Evolutionary conservation across 2,888 invertebrate genomes (phyloP), one percentile per base, ranked within the genome.

Genomic region (Diloba caeruleocephala): DNA sequence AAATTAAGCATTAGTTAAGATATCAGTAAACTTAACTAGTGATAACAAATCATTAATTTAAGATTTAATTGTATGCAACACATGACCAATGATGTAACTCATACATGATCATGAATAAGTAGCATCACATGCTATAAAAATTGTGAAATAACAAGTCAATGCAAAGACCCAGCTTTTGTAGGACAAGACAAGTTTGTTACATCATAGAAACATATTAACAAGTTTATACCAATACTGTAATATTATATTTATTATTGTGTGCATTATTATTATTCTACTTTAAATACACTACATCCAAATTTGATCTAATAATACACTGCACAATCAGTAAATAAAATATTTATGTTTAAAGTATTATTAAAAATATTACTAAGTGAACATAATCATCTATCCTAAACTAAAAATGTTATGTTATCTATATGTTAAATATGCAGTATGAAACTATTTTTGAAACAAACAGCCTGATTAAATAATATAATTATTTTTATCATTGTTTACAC

Each of bases 401-500:
- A 3, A 29, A 14, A 0, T 5, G 12, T 4, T n/a, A 26, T n/a
- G n/a, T n/a, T n/a, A 13, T 14, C 9, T 25, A n/a, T 26, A 9
- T n/a, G 7, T 28, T 15, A 1, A 17, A 3, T 15, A 19, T 31
- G 4, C 13, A 12, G 3, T 13, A 13, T 23, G 4, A 10, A 31
- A 25, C 21, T 6, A 12, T 3, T 32, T 19, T 14, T 17, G 21
- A 37, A 25, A 50, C 4, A 13, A 3, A 13, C 15, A 23, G 6
- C 7, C 9, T 31, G 8, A 29, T 12, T 26, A 2, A 19, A 33
- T 38, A 34, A 37, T 17, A 15, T 9, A 5, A 19, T 34, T 49
- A 54, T 42, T 44, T 36, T n/a, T 54, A 58, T 6, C 38, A 39
- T 36, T 66, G 70, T 66, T 64, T 59, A 70, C 59, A 70, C 59